Evolutionary conservation across 2,797 vertebrate species (phyloP).

Genomic region (Phoeniculus purpureus): DNA sequence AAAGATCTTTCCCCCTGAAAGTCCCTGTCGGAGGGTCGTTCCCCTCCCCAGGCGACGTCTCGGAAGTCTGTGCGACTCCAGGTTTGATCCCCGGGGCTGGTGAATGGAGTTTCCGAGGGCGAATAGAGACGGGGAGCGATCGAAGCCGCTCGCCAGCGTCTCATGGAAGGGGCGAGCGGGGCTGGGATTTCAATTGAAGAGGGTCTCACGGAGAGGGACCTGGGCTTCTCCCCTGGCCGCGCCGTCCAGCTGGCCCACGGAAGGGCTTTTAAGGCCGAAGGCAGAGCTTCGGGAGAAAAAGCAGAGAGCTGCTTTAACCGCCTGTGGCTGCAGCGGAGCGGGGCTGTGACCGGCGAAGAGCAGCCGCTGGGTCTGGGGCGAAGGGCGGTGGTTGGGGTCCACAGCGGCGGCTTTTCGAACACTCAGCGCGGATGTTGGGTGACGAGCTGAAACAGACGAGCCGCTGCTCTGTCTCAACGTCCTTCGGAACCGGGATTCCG

Average conservation of each 20-base stretch:
- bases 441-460: no score
- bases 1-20: no score
- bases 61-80: not conserved
- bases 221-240: not conserved
- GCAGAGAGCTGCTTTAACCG: no score
- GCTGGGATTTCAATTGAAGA: not conserved
- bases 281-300: no score
- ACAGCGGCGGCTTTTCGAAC: no score
- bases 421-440: no score
- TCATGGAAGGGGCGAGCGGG: no score
- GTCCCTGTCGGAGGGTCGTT: not conserved
- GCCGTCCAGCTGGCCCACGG: rapidly evolving
- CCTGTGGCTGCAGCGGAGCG: no score
- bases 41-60: not conserved
- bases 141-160: not conserved
- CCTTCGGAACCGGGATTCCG: not conserved
- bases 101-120: slow-evolving; percentile 11
- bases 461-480: no score
- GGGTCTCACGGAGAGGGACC: rapidly evolving
- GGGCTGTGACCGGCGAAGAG: no score
- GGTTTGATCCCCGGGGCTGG: not conserved
- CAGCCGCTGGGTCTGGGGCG: no score
- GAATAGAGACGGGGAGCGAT: not conserved
- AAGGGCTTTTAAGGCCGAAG: no score
- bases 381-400: not conserved